phyloP scores from a whole-genome alignment of 2,888 invertebrate species.

The Drosophila flavopinicola region DNA sequence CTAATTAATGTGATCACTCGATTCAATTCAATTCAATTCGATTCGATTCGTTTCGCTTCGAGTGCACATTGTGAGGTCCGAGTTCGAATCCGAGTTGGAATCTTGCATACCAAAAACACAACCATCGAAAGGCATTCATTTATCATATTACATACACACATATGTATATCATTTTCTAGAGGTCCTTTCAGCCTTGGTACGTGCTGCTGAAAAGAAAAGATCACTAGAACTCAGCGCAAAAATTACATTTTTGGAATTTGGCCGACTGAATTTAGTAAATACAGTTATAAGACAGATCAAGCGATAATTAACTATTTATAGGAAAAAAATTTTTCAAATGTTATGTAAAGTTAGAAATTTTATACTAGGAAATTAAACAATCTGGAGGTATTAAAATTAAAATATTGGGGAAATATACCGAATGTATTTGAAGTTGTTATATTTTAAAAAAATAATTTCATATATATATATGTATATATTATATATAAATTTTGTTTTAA shows the following conservation, averaged over 20 bases:
- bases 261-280: no score
- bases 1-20: constrained; percentile 48
- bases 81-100: neutral
- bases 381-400: no score
- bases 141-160: constrained; percentile 6
- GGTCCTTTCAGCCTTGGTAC: constrained; percentile 15
- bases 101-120: constrained; percentile 15
- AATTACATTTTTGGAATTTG: neutral
- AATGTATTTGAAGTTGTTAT: no score
- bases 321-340: no score
- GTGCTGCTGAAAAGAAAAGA: constrained; percentile 11
- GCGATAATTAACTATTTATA: no score
- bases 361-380: no score
- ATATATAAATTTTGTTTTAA: no score
- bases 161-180: neutral
- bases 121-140: constrained; percentile 7
- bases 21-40: constrained; percentile 14
- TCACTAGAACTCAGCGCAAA: constrained; percentile 1
- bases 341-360: no score
- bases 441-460: no score
- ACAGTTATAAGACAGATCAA: neutral
- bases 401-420: no score
- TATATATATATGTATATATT: no score
- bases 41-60: neutral
- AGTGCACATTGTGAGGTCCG: constrained; percentile 23